A percentile compares a stretch with the other conserved stretches of the same genome.
These are phyloP conservation scores for Hucho hucho DNA, from an alignment of 2,113 vertebrate species.

Conservation along the genomic window DNA sequence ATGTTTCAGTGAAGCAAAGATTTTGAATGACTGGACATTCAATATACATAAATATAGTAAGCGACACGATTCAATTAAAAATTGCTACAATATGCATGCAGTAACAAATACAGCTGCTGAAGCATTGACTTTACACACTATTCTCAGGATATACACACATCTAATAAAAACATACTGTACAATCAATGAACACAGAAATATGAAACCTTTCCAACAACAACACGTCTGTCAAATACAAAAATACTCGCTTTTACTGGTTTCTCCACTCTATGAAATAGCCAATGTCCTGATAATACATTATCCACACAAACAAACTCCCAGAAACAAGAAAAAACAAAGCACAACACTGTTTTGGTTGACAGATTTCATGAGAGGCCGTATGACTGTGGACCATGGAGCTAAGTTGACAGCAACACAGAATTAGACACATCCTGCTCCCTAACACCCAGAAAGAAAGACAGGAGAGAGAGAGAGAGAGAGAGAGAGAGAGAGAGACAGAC, in stretches of 20 bases:
- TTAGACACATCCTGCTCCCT: not conserved
- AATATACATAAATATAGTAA: not conserved
- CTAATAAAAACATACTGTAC: not conserved
- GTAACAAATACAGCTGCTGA: not conserved
- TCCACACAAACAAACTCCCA: not conserved
- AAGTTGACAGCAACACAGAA: not conserved
- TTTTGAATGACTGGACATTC: not conserved
- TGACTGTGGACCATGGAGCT: not conserved
- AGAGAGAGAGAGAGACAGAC: not conserved
- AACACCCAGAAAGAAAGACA: not conserved
- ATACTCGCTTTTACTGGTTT: not conserved
- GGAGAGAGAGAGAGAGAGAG: not conserved
- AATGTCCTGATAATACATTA: not conserved
- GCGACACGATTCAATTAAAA: not conserved
- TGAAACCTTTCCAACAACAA: not conserved
- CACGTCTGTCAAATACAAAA: conserved; percentile 3
- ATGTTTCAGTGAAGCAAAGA: not conserved
- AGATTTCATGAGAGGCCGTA: not conserved
- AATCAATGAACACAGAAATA: not conserved
- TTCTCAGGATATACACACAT: not conserved
- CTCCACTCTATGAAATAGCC: not conserved
- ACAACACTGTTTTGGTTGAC: conserved; percentile 8
- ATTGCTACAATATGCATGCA: not conserved
- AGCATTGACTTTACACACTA: not conserved
- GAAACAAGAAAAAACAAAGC: conserved; percentile 1